These are phyloP conservation scores for Magallana angulata DNA, from an alignment of 1,140 invertebrate species.

Conservation along the genomic window DNA sequence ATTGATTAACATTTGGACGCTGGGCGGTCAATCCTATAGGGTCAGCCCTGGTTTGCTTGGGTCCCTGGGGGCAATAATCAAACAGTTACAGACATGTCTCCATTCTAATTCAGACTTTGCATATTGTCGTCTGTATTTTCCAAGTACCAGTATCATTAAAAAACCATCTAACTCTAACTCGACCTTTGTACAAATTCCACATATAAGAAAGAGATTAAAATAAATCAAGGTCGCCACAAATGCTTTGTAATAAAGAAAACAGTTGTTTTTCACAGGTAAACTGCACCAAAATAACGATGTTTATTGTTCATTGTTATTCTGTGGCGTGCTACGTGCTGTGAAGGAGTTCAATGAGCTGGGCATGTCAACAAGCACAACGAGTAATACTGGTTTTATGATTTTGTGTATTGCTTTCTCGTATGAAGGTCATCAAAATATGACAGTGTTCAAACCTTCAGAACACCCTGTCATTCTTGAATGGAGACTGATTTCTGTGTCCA, in stretches of 20 bases:
- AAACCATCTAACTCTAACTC: background rate
- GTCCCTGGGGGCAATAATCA: background rate
- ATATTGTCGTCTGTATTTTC: background rate
- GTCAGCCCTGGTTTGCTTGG: background rate
- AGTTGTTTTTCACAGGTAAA: conserved; percentile 37
- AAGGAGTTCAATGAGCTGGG: background rate
- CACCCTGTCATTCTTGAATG: background rate
- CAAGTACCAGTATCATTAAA: background rate
- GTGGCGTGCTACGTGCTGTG: background rate
- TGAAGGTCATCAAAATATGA: background rate
- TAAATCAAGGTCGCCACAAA: background rate
- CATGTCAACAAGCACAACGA: too few species aligned
- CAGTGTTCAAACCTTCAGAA: background rate
- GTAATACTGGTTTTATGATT: too few species aligned
- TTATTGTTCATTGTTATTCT: background rate
- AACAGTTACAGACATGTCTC: background rate
- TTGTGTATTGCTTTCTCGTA: too few species aligned
- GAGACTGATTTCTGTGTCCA: too few species aligned
- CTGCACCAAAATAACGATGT: background rate
- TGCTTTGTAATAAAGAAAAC: background rate
- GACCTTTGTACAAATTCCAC: background rate
- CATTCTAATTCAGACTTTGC: background rate
- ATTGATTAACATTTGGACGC: conserved; percentile 30
- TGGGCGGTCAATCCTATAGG: conserved; percentile 4
- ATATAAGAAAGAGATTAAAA: background rate